Evolutionary conservation across 2,797 vertebrate genomes (phyloP), one percentile per base, ranked within the genome.

Genomic region (Poeciliopsis paucimaculata): DNA sequence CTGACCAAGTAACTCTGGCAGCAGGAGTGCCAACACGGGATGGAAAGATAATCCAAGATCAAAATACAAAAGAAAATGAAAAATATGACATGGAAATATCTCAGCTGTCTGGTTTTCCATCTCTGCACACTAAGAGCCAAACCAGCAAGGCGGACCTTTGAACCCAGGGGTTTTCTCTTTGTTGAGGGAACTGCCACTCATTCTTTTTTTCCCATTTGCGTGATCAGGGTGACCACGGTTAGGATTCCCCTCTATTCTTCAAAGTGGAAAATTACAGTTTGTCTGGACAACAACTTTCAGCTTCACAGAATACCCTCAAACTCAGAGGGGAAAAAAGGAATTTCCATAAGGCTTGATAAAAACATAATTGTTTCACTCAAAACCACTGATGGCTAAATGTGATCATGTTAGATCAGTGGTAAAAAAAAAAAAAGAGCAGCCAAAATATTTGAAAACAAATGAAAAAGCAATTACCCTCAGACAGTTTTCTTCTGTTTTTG

Each of bases 31-130:
- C 89, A 87, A 80, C 78, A 79, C 73, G 66, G 87, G 85, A 77
- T 36, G 84, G 93, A 92, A 93, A 92, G 85, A 89, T 83, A 93
- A 91, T 91, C 86, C 81, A 85, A 88, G 87, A 93, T 83, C 84
- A 47, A 73, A 74, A 83, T 72, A 87, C 77, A 89, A 92, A 92
- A 90, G 80, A 95, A 90, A 95, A 94, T 88, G 92, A 89, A 82
- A 91, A 84, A 81, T 82, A 85, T 90, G 87, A 93, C 92, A 90
- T 93, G 95, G 91, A 91, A 95, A 94, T 77, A 86, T 95, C 92
- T 95, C 93, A 93, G 51, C 90, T 94, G 91, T 94, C 94, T 87
- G 88, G 80, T 94, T 95, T 91, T 95, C 94, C 90, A 92, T 88
- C 88, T 92, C 82, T 87, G 83, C 90, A 93, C 86, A 91, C 90